Conservation (phyloP, 2,888 invertebrate genomes). For the Metallyticus violacea region DNA sequence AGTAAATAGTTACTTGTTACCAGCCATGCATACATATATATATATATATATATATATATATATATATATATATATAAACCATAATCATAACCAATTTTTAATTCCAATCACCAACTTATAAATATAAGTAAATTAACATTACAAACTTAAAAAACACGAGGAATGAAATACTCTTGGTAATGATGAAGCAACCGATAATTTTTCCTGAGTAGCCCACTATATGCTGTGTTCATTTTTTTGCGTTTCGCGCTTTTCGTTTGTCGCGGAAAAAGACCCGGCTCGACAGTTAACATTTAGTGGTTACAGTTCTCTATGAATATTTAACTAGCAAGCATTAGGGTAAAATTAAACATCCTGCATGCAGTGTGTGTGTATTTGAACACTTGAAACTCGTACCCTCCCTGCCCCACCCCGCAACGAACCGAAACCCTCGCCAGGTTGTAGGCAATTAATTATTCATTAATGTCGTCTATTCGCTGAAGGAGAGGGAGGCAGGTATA, state of each 20-base stretch:
- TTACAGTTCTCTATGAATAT: background rate
- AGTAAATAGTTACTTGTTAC: no score
- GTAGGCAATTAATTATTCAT: conserved; percentile 16
- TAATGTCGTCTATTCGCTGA: background rate
- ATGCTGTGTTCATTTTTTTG: background rate
- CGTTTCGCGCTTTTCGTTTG: background rate
- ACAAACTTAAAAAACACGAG: no score
- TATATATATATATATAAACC: no score
- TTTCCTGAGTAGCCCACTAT: no score
- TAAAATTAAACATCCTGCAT: background rate
- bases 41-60: no score
- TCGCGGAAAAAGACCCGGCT: background rate
- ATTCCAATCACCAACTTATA: no score
- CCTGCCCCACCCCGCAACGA: background rate
- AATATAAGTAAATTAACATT: no score
- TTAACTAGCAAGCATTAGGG: background rate
- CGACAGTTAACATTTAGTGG: background rate
- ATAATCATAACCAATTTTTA: no score
- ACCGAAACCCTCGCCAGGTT: background rate
- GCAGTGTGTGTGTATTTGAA: background rate
- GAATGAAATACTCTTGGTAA: no score
- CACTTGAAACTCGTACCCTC: background rate
- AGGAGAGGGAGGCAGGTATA: background rate
- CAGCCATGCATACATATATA: no score
- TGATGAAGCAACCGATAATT: no score